Base-by-base conservation (phyloP, 2,888 invertebrate species). In the Tinea trinotella region DNA sequence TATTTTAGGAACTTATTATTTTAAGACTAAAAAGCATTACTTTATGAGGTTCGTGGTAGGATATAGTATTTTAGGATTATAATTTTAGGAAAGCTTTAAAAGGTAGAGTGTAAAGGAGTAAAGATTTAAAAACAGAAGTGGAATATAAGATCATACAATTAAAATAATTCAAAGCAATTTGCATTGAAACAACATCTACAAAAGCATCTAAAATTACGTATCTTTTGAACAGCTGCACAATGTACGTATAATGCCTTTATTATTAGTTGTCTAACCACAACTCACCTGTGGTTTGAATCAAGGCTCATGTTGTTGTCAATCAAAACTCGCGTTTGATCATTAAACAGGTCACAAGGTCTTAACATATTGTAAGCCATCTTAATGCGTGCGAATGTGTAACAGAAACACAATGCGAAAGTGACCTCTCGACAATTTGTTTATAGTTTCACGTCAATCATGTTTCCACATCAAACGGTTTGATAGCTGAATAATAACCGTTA, bases 361-460 rank as follows among this genome's bases (percentile, higher is more conserved):
- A 7, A 30, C 7, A 19, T 46, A 19, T 46, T 46, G 46, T 46
- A 46, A 46, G 19, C 46, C 46, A 50, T 50, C 50, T 24, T 50
- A 24, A 50, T 50, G 50, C 50, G 50, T 50, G 50, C 24, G 13
- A 50, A 50, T 50, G 50, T 50, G 50, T 50, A 50, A 22, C 50
- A 50, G 9, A 48, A 50, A 50, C 13, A 50, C 50, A 50, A 50
- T 50, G 46, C 46, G 19, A 40, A 17, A 4, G 17, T 46, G 19
- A 46, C 46, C 19, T 46, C 17, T 46, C 18, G 17, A 46, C 46
- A 46, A 46, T 19, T 46, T 46, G 46, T 46, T 46, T 46, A 46
- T 46, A 46, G 46, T 46, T 46, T 46, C 18, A 19, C 19, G 46
- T 46, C 46, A 46, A 46, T 46, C 46, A 46, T 46, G 19, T 46